These are phyloP conservation scores for Hippocampus kuda DNA, from an alignment of 2,797 vertebrate species.

Conservation along the genomic window DNA sequence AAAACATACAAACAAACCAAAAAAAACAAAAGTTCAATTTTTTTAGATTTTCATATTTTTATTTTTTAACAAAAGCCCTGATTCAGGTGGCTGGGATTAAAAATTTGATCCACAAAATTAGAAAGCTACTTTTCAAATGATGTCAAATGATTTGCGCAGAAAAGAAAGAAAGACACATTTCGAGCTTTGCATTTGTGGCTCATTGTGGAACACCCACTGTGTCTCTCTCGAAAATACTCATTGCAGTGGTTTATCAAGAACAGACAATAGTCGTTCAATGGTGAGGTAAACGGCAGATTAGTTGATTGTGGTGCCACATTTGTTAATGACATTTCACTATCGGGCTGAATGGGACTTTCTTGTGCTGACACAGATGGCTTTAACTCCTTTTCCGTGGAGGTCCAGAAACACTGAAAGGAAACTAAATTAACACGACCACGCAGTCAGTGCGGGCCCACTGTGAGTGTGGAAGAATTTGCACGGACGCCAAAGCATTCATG, in stretches of 20 bases:
- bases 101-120: too few relatives aligned
- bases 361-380: constrained; percentile 48
- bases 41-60: too few relatives aligned
- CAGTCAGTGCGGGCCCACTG: constrained; percentile 57
- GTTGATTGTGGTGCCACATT: constrained; percentile 52
- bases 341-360: constrained; percentile 55
- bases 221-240: constrained; percentile 33
- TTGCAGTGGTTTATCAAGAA: constrained; percentile 43
- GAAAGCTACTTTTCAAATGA: too few relatives aligned
- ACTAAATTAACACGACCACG: constrained; percentile 64
- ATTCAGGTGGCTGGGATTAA: too few relatives aligned
- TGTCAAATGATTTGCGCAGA: too few relatives aligned
- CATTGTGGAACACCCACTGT: constrained; percentile 47
- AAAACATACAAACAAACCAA: too few relatives aligned
- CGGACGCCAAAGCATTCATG: constrained; percentile 56
- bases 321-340: constrained; percentile 48
- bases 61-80: too few relatives aligned
- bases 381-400: constrained; percentile 54
- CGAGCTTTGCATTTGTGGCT: too few relatives aligned
- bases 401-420: constrained; percentile 56
- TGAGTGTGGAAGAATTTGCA: constrained; percentile 65
- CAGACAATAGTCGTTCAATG: constrained; percentile 30
- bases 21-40: too few relatives aligned
- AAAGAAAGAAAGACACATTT: too few relatives aligned
- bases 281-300: constrained; percentile 38